Evolutionary conservation across 2,113 vertebrate species (phyloP), one percentile per base, ranked within the genome.

Genomic region (Caretta caretta): DNA sequence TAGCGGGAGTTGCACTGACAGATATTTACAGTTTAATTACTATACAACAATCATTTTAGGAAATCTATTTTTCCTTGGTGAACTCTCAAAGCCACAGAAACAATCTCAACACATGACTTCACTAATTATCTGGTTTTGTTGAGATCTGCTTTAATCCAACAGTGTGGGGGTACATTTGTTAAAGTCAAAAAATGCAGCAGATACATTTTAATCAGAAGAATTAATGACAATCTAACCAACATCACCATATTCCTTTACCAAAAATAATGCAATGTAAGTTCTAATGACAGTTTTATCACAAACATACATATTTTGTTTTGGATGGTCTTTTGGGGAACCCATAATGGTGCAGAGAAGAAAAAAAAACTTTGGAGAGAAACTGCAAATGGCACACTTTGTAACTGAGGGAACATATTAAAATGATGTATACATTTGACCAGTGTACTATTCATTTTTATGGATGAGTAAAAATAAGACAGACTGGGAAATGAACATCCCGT

Each of bases 401-500:
- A 69, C 22, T 8, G n/a, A 88, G 84, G 79, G 14, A 92, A 90
- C 53, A 83, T n/a, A 91, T 87, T 78, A 92, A 92, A 97, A 88
- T 8, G 69, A 72, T 27, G 17, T 14, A 53, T 78, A 87, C 84
- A 92, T 94, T 83, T 56, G 86, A 49, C 22, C 92, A 85, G 82
- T 87, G 87, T 91, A 87, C 84, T 75, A 83, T 96, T 93, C 86
- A 92, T 85, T 90, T 84, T 92, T 89, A 87, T 17, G n/a, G 89
- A 62, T 86, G 91, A 88, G 83, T 92, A 91, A 92, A 90, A 97
- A 93, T 83, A 96, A 92, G 42, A 59, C 80, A 93, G 75, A 94
- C 8, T 95, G 91, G 85, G 94, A 97, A 95, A 92, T 31, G 69
- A 96, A 87, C 49, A 81, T 85, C 94, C 84, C 90, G 87, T 92